Conservation (phyloP, 2,113 vertebrate species). For the Galemys pyrenaicus region DNA sequence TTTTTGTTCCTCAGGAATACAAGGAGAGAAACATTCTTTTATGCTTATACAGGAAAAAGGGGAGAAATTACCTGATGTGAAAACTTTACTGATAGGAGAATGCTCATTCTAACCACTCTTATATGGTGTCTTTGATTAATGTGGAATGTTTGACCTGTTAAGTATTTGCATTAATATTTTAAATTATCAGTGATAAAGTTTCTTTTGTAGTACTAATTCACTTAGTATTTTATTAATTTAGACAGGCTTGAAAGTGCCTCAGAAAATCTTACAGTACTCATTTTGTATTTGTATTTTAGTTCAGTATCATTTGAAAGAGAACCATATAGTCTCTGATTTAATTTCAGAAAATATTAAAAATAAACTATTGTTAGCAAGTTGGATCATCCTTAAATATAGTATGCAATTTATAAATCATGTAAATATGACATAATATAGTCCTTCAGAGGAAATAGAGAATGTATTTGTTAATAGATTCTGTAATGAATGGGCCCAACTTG, state of each 20-base stretch:
- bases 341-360: constrained; percentile 13
- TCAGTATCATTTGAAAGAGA: constrained; percentile 54
- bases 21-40: constrained; percentile 52
- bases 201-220: constrained; percentile 65
- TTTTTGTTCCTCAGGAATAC: constrained; percentile 60
- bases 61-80: constrained; percentile 47
- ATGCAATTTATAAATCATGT: constrained; percentile 17
- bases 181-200: constrained; percentile 54
- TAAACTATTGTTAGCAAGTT: constrained; percentile 30
- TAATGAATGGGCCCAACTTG: constrained; percentile 18
- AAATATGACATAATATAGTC: constrained; percentile 4
- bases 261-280: background rate
- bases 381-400: background rate
- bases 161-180: constrained; percentile 65
- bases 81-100: constrained; percentile 53
- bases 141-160: constrained; percentile 58
- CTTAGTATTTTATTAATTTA: constrained; percentile 70
- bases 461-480: background rate
- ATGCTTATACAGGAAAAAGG: constrained; percentile 41
- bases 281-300: constrained; percentile 48
- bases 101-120: constrained; percentile 3
- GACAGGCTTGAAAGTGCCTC: constrained; percentile 42
- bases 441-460: background rate
- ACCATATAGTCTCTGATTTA: background rate
- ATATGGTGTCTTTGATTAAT: constrained; percentile 56